These are phyloP conservation scores for Amniataba percoides DNA, from an alignment of 2,797 vertebrate genomes.

Conservation along the genomic window DNA sequence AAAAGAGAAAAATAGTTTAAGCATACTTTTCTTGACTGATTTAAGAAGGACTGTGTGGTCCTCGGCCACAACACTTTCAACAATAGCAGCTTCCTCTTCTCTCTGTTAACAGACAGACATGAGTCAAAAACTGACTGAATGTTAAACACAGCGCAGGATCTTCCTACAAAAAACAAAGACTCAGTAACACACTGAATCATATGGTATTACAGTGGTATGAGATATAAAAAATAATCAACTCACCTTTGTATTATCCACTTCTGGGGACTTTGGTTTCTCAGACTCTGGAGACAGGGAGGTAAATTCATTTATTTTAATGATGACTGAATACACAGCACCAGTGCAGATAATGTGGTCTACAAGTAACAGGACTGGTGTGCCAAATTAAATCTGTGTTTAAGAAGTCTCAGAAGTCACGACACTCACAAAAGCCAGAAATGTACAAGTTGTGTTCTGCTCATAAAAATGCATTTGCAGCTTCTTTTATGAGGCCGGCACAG, in stretches of 20 bases:
- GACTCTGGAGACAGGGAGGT: conserved; percentile 52
- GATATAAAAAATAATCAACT: background rate
- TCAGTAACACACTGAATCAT: background rate
- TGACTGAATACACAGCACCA: background rate
- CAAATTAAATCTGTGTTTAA: background rate
- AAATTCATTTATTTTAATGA: background rate
- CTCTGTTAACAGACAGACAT: conserved; percentile 55
- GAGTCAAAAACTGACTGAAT: background rate
- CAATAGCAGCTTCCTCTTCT: conserved; percentile 77
- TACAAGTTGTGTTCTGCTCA: background rate
- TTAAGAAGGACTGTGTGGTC: conserved; percentile 77
- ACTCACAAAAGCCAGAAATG: background rate
- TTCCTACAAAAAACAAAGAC: too few species aligned
- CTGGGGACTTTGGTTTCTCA: conserved; percentile 73
- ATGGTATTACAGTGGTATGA: background rate
- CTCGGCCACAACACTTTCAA: conserved; percentile 78
- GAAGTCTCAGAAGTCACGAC: background rate
- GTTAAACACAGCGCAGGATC: conserved; percentile 2
- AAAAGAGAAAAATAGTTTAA: background rate
- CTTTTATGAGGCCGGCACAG: background rate
- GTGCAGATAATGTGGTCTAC: background rate
- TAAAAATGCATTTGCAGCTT: background rate
- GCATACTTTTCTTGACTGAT: conserved; percentile 78
- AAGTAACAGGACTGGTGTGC: background rate
- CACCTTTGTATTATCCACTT: conserved; percentile 76